Evolutionary conservation across 2,888 invertebrate genomes (phyloP), one percentile per base, ranked within the genome.

Genomic region (Caenorhabditis imperialis): DNA sequence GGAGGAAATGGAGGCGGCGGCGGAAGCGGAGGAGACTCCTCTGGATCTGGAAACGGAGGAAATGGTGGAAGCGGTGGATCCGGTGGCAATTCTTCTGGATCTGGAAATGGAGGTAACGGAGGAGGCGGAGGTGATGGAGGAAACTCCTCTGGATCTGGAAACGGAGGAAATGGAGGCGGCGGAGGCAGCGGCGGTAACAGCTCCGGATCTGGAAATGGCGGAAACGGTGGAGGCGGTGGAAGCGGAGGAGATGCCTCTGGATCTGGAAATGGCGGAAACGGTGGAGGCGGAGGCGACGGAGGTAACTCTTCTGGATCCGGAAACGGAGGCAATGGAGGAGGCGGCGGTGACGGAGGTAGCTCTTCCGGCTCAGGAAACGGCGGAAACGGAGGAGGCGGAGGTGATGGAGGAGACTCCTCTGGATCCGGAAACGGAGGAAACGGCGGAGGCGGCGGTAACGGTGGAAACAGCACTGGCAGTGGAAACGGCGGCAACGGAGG

Each of bases 41-140:
- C n/a, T n/a, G 45, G 45, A 45, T 45, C 45, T n/a, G 45, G 45
- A 25, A 27, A 45, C n/a, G 45, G 45, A 25, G 45, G 45, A 25
- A 45, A 45, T 16, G 45, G 25, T 10, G 45, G 45, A 8, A 45
- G n/a, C 8, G 45, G 25, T n/a, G 45, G 45, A 1, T 27, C 25
- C 25, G 45, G 45, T 27, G 45, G 45, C 3, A 14, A n/a, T 16
- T 27, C 22, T 5, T 23, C 22, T 8, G n/a, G 25, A 3, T 5
- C n/a, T 25, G 45, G 45, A 45, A 27, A 25, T 16, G 45, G 45
- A 2, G 45, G 45, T n/a, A 25, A 23, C 12, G 45, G 45, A 23
- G 45, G 45, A 25, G n/a, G 12, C 5, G 45, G 45, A 25, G 45
- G 45, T 3, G 27, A 45, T n/a, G 45, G 45, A 45, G 45, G 45